Evolutionary conservation across 1,140 invertebrate genomes (phyloP).

Genomic region (Oncopeltus fasciatus): DNA sequence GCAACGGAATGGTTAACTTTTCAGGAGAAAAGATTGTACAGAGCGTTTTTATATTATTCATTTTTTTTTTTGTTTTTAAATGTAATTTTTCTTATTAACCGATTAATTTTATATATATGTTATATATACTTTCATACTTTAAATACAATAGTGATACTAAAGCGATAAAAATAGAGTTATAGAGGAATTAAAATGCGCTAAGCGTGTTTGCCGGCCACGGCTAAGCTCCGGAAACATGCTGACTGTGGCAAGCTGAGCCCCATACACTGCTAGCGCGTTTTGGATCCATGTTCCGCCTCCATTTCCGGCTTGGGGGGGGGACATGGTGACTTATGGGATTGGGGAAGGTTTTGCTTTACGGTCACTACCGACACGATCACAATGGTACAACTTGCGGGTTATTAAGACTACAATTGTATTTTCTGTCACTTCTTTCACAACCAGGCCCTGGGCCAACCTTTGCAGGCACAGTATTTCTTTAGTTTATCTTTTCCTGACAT

Average conservation of each 20-base stretch:
- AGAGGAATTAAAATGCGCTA: slow-evolving; percentile 11
- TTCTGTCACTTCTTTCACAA: not conserved
- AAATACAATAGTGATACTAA: slow-evolving; percentile 20
- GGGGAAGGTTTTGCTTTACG: not conserved
- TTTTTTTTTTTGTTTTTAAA: slow-evolving; percentile 9
- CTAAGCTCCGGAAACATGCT: slow-evolving; percentile 14
- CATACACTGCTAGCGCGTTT: slow-evolving; percentile 14
- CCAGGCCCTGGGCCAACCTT: not conserved
- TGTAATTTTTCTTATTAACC: slow-evolving; percentile 6
- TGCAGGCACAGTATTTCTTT: too few species aligned
- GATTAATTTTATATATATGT: slow-evolving; percentile 10
- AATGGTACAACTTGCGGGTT: not conserved
- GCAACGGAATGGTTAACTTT: slow-evolving; percentile 14
- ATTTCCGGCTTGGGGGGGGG: slow-evolving; percentile 5
- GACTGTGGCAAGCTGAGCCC: slow-evolving; percentile 22
- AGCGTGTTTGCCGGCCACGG: slow-evolving; percentile 18
- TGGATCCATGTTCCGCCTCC: not conserved
- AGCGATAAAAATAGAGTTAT: slow-evolving; percentile 19
- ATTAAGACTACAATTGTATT: not conserved
- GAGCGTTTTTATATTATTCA: slow-evolving; percentile 8
- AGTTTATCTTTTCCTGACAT: too few species aligned
- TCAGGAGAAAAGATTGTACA: slow-evolving; percentile 21
- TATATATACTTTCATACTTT: slow-evolving; percentile 14
- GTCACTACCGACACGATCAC: not conserved
- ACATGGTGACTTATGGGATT: not conserved